Percentiles rank a stretch among this genome's conserved stretches.
Evolutionary conservation across 1,140 invertebrate genomes (phyloP).

Genomic region (Temnothorax longispinosus): DNA sequence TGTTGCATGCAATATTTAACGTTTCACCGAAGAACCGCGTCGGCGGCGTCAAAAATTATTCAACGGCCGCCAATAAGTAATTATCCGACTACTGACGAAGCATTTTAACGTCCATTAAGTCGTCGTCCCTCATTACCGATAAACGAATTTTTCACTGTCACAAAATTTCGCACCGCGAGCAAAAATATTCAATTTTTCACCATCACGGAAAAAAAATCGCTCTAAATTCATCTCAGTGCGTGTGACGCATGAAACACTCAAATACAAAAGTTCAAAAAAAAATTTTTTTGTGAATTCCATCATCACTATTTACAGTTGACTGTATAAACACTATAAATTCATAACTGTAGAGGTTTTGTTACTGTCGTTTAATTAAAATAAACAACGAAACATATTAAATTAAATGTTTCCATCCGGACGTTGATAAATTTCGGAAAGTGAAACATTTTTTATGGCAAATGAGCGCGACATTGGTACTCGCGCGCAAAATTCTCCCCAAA

Average conservation of each 20-base stretch:
- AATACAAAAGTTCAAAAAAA: constrained; percentile 21
- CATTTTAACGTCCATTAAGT: constrained; percentile 25
- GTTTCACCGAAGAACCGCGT: background rate
- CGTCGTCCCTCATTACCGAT: constrained; percentile 24
- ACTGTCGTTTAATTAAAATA: background rate
- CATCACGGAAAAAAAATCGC: background rate
- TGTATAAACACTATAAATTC: constrained; percentile 6
- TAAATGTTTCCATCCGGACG: background rate
- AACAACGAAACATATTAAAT: background rate
- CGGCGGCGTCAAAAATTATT: constrained; percentile 7
- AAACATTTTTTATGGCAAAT: constrained; percentile 29
- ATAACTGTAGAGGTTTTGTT: background rate
- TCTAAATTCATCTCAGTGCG: background rate
- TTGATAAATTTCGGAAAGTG: background rate
- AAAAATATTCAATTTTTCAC: constrained; percentile 16
- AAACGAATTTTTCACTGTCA: constrained; percentile 30
- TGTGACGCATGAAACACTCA: background rate
- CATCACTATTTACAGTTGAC: background rate
- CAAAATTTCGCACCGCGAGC: background rate
- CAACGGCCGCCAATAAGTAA: background rate
- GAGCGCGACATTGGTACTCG: background rate
- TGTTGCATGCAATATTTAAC: constrained; percentile 29
- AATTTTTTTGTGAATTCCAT: background rate
- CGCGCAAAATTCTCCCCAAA: background rate
- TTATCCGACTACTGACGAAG: background rate